Evolutionary conservation across 2,888 invertebrate species (phyloP), one percentile per base, ranked within the genome.

Genomic region (Eulithis testata): DNA sequence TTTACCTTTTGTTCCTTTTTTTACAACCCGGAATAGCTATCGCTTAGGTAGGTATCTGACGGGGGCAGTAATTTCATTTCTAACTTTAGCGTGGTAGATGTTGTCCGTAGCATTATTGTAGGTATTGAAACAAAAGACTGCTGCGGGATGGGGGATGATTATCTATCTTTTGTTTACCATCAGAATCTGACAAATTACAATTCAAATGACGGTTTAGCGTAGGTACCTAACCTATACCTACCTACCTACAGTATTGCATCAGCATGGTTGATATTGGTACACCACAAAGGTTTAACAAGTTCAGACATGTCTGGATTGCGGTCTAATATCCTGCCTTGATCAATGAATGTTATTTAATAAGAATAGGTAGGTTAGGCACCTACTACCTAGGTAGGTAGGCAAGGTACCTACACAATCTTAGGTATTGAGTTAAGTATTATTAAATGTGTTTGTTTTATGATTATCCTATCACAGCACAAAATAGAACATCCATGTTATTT

Each of bases 1-100:
- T 79, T 68, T 70, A 72, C 74, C 80, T 77, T 82, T 83, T 81
- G 80, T 84, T 82, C 69, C 73, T 81, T 81, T 76, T 47, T 80
- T 81, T 77, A 71, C 65, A 73, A 73, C 70, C 68, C 72, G 75
- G 70, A 70, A 74, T 75, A 66, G 58, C 61, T 43, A 58, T 50
- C 44, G 60, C 49, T 66, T 73, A n/a, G n/a, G n/a, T n/a, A n/a
- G n/a, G n/a, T n/a, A 73, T 74, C 68, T 66, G 50, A 27, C 37
- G 37, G 55, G 56, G 43, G 51, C 52, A 60, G 47, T 60, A 55
- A 63, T 58, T 62, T 63, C 40, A 62, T 62, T 60, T 66, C 65
- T 59, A 66, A 52, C 43, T 60, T 65, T 60, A 55, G 8, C 37
- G 37, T 37, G 37, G 62, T 21, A 21, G 21, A 2, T 51, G n/a